Evolutionary conservation across 2,113 vertebrate genomes (phyloP).

Genomic region (Laticauda laticaudata): DNA sequence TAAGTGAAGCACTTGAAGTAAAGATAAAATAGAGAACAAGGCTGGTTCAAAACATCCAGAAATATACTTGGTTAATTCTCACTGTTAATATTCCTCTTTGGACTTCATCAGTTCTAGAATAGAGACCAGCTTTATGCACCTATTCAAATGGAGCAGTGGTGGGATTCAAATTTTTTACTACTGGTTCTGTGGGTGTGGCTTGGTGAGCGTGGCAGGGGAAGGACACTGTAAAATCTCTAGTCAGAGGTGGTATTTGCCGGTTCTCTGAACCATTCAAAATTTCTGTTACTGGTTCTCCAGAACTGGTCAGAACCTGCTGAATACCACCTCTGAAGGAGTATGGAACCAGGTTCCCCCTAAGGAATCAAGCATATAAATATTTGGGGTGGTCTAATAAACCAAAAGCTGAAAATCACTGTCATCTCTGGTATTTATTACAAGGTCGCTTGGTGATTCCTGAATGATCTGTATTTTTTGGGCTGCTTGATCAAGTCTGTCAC

Average conservation of each 20-base stretch:
- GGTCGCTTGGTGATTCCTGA: background rate
- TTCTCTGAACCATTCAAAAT: no score
- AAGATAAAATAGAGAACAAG: background rate
- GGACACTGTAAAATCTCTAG: no score
- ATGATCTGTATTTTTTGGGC: background rate
- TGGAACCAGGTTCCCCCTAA: background rate
- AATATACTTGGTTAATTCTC: background rate
- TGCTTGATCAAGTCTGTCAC: background rate
- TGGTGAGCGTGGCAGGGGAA: no score
- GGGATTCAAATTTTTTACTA: no score
- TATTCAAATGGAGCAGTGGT: background rate
- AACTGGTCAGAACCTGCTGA: no score
- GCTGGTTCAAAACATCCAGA: background rate
- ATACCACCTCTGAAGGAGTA: background rate
- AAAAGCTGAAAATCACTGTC: background rate
- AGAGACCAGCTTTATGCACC: background rate
- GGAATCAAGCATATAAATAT: background rate
- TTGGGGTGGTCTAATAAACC: background rate
- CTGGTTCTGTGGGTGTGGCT: no score
- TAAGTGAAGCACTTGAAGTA: background rate
- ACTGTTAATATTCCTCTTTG: background rate
- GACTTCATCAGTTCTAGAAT: background rate
- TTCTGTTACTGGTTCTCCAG: no score
- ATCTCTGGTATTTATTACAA: background rate
- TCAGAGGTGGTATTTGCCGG: no score